Conservation (phyloP, 2,888 invertebrate species). For the Aspidiotus rigidus region DNA sequence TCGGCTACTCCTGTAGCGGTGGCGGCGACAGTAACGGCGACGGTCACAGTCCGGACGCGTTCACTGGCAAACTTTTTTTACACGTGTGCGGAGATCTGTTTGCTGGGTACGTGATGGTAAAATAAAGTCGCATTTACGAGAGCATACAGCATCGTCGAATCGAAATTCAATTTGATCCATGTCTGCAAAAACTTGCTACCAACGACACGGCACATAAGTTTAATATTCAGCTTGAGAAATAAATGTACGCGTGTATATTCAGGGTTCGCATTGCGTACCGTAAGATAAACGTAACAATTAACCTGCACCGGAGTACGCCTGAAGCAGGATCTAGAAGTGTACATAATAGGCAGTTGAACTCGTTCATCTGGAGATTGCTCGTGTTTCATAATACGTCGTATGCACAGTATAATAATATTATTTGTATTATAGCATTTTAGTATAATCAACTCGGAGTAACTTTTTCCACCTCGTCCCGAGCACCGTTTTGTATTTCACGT, state of each 20-base stretch:
- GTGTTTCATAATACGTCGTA: slow-evolving; percentile 17
- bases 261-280: slow-evolving; percentile 10
- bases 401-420: no score
- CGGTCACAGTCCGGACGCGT: slow-evolving; percentile 1
- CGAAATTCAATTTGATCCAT: slow-evolving; percentile 27
- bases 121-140: no score
- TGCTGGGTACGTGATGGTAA: background rate
- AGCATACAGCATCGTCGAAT: background rate
- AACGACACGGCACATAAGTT: background rate
- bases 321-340: slow-evolving; percentile 25
- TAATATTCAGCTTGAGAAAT: slow-evolving; percentile 23
- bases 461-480: background rate
- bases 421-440: no score
- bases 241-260: slow-evolving; percentile 7
- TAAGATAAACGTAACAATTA: slow-evolving; percentile 23
- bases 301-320: slow-evolving; percentile 19
- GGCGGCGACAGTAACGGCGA: background rate
- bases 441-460: background rate
- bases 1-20: no score
- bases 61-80: background rate
- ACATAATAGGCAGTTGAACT: slow-evolving; percentile 30
- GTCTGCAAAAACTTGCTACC: slow-evolving; percentile 18
- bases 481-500: no score
- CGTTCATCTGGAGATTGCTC: slow-evolving; percentile 20
- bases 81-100: background rate